Conservation (phyloP, 2,888 invertebrate species). For the Uropetala carovei region DNA sequence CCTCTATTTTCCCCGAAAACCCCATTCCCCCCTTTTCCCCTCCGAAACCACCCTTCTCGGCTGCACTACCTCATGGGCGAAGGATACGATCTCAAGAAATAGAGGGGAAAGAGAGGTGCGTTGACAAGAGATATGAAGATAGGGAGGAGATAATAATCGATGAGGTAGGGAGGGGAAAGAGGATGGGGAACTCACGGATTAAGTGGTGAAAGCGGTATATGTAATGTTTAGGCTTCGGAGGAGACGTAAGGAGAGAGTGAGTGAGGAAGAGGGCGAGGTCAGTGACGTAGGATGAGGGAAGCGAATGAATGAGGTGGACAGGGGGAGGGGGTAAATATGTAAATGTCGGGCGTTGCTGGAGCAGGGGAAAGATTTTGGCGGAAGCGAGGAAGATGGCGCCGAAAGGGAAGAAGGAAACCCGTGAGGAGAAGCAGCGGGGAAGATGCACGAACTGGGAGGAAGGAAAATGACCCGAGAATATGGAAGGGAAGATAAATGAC, state of each 20-base stretch:
- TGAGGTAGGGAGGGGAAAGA: not conserved
- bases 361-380: no score
- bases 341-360: no score
- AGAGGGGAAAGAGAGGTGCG: not conserved
- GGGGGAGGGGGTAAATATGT: no score
- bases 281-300: no score
- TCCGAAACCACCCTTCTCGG: not conserved
- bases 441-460: not conserved
- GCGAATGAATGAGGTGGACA: no score
- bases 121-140: slow-evolving; percentile 8
- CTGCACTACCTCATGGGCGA: not conserved
- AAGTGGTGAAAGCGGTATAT: no score
- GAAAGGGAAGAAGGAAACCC: not conserved
- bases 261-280: no score
- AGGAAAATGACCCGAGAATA: not conserved
- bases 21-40: not conserved
- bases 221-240: no score
- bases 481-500: not conserved
- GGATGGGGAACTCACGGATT: no score
- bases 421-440: not conserved
- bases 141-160: not conserved
- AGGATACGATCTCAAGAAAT: not conserved
- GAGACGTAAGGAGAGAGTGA: no score
- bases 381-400: not conserved
- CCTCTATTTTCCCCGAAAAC: not conserved